Evolutionary conservation across 2,113 vertebrate genomes (phyloP), one percentile per base, ranked within the genome.

Genomic region (Eptesicus fuscus): DNA sequence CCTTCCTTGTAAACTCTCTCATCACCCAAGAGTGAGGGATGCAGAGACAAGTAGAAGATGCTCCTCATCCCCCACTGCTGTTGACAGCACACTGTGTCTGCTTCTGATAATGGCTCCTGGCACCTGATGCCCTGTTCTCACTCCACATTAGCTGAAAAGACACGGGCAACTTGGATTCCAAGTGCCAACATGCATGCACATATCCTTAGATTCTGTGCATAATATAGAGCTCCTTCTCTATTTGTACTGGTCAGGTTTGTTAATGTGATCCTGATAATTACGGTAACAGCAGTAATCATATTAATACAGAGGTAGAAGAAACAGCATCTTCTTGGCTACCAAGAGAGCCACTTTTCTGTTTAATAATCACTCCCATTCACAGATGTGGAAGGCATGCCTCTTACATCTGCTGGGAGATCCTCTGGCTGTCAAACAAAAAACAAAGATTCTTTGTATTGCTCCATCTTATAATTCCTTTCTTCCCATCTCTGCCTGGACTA

Each of bases 141-240:
- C 59, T 76, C 94, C 91, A 92, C 86, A 85, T 96, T 96, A 97
- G 97, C 95, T 97, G 95, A 98, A 96, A 97, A 97, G 78, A 96
- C 95, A 95, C 61, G 28, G 44, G 95, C 69, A 16, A 94, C 7
- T 84, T 85, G 23, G 44, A 95, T 93, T 92, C 49, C 44, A 40
- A 18, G 32, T 88, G 96, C 70, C 96, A 93, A 23, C 44, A 11
- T 18, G 0, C 63, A 56, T 67, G 83, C 88, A 32, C 78, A 88
- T 35, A 61, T 59, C 84, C 73, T 88, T 94, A 7, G n/a, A 17
- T 91, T 80, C 69, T 80, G 83, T 95, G 97, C 93, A 96, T 97
- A 96, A 96, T 97, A 97, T 63, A 83, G 0, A 92, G 30, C 18
- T 73, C 28, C 61, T 88, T 82, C 85, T 78, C 4, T 49, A 44